phyloP scores from a whole-genome alignment of 2,113 vertebrate species.

The Cisticola juncidis region DNA sequence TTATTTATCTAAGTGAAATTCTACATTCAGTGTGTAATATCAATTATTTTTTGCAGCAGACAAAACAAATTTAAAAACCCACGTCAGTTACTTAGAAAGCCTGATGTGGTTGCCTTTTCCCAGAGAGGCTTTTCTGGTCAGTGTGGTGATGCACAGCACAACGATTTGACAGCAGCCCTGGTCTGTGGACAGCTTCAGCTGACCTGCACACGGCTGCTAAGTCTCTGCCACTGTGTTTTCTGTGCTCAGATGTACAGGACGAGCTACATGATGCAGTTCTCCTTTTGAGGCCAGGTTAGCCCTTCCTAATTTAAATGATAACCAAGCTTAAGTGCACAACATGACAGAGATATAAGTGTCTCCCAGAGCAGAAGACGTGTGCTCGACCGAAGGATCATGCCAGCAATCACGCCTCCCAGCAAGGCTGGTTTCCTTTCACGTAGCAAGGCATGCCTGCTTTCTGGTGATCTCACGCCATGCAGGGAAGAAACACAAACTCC shows the following conservation, averaged over 20 bases:
- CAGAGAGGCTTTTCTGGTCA: not conserved
- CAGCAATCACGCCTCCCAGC: not conserved
- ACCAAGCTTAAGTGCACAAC: not conserved
- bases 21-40: not conserved
- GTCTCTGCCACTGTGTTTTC: fast-evolving
- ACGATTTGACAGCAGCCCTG: fast-evolving
- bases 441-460: not conserved
- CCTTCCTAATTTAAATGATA: not conserved
- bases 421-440: not conserved
- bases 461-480: not conserved
- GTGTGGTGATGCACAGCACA: not conserved
- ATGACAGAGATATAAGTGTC: not conserved
- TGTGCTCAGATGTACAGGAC: not conserved
- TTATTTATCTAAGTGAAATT: not conserved
- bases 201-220: not conserved
- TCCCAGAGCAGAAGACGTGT: not conserved
- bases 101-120: not conserved
- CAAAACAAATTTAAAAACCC: not conserved
- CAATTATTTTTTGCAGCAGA: not conserved
- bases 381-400: not conserved
- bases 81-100: not conserved
- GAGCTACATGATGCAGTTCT: not conserved
- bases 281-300: not conserved
- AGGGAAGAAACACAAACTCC: not conserved
- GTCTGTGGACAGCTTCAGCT: not conserved